Conservation (phyloP, 2,888 invertebrate species). For the Cephus sareptanus region DNA sequence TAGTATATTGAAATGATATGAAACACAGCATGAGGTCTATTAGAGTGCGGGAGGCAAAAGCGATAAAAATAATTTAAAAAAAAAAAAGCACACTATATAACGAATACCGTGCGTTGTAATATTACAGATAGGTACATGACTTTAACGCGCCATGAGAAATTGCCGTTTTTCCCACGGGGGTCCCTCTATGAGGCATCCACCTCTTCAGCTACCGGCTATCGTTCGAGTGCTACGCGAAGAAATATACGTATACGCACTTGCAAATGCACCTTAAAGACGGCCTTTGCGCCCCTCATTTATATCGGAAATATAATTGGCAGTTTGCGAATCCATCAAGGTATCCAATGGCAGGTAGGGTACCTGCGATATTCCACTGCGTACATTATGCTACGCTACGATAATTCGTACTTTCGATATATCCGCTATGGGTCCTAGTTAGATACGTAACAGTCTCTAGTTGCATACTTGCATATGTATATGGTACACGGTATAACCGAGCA, state of each 20-base stretch:
- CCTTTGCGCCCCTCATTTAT: not conserved
- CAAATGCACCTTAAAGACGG: slow-evolving; percentile 9
- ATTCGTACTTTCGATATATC: not conserved
- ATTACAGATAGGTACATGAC: slow-evolving; percentile 21
- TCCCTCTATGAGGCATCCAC: not conserved
- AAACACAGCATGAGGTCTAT: slow-evolving; percentile 20
- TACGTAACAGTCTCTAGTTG: not conserved
- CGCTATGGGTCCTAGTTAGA: not conserved
- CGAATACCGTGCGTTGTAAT: slow-evolving; percentile 17
- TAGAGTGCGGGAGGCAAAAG: slow-evolving; percentile 11
- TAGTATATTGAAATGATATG: slow-evolving; percentile 19
- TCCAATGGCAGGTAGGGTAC: slow-evolving; percentile 36
- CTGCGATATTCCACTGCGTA: slow-evolving; percentile 11
- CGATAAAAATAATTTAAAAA: slow-evolving; percentile 4
- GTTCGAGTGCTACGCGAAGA: slow-evolving; percentile 4
- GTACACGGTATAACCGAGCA: not conserved
- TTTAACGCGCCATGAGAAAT: slow-evolving; percentile 17
- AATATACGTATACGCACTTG: slow-evolving; percentile 7
- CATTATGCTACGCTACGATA: not conserved
- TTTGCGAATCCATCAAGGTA: slow-evolving; percentile 44
- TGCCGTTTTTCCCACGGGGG: slow-evolving; percentile 17
- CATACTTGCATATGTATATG: not conserved
- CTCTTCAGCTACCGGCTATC: not conserved
- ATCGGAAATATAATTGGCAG: slow-evolving; percentile 42
- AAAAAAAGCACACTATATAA: not conserved